These are phyloP conservation scores for Nemotelus pantherinus DNA, from an alignment of 2,888 invertebrate species.

Conservation along the genomic window DNA sequence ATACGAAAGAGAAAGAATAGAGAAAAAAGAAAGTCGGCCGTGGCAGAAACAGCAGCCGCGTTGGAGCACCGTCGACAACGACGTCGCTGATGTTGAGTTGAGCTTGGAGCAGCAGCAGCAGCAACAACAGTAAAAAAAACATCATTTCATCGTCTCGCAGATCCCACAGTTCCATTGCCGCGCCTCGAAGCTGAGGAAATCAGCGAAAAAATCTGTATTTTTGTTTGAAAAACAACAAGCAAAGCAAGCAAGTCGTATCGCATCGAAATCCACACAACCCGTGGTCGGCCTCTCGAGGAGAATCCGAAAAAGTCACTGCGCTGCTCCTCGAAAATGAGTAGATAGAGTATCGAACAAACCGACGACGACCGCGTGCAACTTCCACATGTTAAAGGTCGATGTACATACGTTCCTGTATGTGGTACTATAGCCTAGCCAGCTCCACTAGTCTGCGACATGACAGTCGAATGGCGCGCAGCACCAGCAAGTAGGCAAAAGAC, in stretches of 20 bases:
- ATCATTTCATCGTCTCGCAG: conserved; percentile 1
- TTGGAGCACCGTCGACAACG: background rate
- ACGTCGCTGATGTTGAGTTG: too few relatives aligned
- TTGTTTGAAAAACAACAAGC: conserved; percentile 30
- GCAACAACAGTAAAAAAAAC: background rate
- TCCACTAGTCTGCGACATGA: too few relatives aligned
- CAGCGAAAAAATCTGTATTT: conserved; percentile 12
- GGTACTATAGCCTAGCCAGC: too few relatives aligned
- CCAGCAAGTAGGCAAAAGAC: conserved; percentile 2
- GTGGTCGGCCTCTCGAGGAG: conserved; percentile 27
- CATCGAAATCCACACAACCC: background rate
- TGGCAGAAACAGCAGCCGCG: background rate
- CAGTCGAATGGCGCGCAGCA: conserved; percentile 15
- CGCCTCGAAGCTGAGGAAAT: conserved; percentile 13
- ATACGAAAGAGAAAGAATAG: background rate
- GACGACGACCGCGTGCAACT: conserved; percentile 45
- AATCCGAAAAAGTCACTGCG: conserved; percentile 42
- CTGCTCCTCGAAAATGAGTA: background rate
- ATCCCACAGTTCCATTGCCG: background rate
- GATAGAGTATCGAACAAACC: conserved; percentile 38
- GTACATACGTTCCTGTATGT: conserved; percentile 35
- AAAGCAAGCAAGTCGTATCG: background rate
- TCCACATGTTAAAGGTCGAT: conserved; percentile 45
- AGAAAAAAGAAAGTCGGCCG: conserved; percentile 16
- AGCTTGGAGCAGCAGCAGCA: background rate